Percentiles rank a stretch among this genome's conserved stretches.
These are phyloP conservation scores for Drosophila trapezifrons DNA, from an alignment of 1,140 invertebrate species.

Conservation along the genomic window DNA sequence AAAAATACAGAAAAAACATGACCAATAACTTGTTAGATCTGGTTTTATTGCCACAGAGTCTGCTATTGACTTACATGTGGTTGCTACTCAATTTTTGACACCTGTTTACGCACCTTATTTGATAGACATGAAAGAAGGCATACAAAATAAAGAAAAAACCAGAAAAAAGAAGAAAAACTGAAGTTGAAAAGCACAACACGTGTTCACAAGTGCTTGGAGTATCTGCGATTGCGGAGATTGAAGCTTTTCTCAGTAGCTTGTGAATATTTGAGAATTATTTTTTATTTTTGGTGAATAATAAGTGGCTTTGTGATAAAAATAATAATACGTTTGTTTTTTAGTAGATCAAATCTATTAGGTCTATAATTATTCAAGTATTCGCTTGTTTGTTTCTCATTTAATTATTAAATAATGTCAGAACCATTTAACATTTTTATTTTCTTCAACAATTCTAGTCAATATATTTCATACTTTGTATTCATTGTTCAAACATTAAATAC, in stretches of 20 bases:
- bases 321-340: background rate
- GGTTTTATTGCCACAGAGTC: conserved; percentile 38
- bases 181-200: conserved; percentile 31
- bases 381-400: too few species aligned
- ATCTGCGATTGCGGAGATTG: conserved; percentile 6
- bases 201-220: conserved; percentile 38
- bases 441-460: too few species aligned
- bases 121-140: conserved; percentile 33
- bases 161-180: conserved; percentile 6
- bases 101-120: conserved; percentile 73
- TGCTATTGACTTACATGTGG: conserved; percentile 33
- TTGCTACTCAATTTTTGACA: conserved; percentile 62
- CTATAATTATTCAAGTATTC: background rate
- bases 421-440: too few species aligned
- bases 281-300: background rate
- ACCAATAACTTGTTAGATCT: conserved; percentile 33
- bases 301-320: background rate
- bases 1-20: conserved; percentile 14
- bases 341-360: background rate
- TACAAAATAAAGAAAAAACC: conserved; percentile 9
- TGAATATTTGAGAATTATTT: background rate
- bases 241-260: background rate
- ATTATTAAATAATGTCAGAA: too few species aligned
- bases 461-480: background rate
- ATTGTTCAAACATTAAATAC: too few species aligned